These are phyloP conservation scores for Myotis lucifugus DNA, from an alignment of 2,113 vertebrate species.

Conservation along the genomic window DNA sequence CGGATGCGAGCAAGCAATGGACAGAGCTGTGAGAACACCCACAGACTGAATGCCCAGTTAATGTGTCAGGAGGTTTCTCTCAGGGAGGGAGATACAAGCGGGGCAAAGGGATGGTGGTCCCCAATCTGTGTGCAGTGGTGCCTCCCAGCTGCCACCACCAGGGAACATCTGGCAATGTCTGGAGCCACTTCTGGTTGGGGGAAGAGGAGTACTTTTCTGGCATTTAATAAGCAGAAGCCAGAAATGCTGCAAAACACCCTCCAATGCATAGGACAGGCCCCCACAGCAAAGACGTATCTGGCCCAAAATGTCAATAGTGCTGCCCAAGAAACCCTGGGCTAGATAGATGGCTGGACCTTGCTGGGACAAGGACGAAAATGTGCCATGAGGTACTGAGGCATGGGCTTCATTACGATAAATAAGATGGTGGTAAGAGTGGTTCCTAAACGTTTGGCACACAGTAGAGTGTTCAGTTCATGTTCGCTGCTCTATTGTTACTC, in stretches of 20 bases:
- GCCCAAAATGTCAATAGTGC: background rate
- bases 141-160: no score
- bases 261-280: background rate
- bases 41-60: background rate
- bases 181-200: background rate
- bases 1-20: background rate
- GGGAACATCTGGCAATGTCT: background rate
- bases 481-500: accelerated
- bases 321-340: background rate
- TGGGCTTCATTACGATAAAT: background rate
- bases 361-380: background rate
- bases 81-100: background rate
- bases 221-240: background rate
- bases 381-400: background rate
- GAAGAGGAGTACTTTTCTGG: background rate
- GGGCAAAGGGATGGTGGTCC: background rate
- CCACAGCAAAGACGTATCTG: background rate
- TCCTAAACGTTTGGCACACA: background rate
- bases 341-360: background rate
- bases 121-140: background rate
- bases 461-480: accelerated
- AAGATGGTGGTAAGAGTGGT: accelerated
- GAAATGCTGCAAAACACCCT: background rate
- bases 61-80: background rate
- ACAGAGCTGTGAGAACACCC: background rate